A percentile compares a stretch with the other conserved stretches of the same genome.
phyloP scores from a whole-genome alignment of 2,113 vertebrate species.

The Microcebus ravelobensis region DNA sequence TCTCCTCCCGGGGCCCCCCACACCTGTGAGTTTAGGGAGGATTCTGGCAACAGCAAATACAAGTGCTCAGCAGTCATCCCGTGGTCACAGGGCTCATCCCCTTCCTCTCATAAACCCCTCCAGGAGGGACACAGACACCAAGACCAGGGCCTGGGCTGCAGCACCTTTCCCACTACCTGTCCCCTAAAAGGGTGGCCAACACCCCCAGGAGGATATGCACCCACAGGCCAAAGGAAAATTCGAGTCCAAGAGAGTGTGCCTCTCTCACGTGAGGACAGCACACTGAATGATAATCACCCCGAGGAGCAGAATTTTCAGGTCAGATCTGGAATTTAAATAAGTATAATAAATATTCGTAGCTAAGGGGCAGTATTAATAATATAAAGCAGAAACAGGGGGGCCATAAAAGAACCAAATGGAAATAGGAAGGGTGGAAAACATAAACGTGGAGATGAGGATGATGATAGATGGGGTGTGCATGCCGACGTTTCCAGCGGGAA shows the following conservation, averaged over 20 bases:
- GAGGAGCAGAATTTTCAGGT: not conserved
- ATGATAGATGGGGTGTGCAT: not conserved
- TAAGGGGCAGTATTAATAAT: not conserved
- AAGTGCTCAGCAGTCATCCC: not conserved
- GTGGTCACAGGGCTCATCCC: not conserved
- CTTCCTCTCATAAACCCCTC: not conserved
- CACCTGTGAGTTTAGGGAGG: not conserved
- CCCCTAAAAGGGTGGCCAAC: not conserved
- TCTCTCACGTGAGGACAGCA: not conserved
- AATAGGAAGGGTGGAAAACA: not conserved
- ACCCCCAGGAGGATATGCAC: not conserved
- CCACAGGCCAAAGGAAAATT: not conserved
- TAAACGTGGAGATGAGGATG: not conserved
- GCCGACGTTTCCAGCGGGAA: not conserved
- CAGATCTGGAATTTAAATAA: not conserved
- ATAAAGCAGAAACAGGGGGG: not conserved
- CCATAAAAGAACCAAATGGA: not conserved
- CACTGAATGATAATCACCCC: fast-evolving
- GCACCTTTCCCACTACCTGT: not conserved
- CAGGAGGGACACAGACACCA: not conserved
- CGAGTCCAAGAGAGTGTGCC: fast-evolving
- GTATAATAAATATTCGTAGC: not conserved
- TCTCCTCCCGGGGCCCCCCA: not conserved
- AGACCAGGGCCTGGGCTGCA: not conserved
- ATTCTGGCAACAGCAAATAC: not conserved